Conservation (phyloP, 2,113 vertebrate species). For the Salminus brasiliensis region DNA sequence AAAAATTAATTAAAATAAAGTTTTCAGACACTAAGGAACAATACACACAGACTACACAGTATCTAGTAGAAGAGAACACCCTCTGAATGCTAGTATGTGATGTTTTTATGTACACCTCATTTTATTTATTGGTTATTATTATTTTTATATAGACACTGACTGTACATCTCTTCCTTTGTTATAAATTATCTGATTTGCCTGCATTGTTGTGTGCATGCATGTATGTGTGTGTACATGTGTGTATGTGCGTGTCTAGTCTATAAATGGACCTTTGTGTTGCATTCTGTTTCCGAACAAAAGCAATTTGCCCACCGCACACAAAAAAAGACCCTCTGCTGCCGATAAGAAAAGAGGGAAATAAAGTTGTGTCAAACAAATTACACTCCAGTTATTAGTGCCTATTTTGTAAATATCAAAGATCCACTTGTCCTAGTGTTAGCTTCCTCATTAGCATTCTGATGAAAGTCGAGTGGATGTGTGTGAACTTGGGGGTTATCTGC, state of each 20-base stretch:
- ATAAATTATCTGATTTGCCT: constrained; percentile 26
- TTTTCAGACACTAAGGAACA: background rate
- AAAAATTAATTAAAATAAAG: background rate
- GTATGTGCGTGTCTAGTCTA: constrained; percentile 1
- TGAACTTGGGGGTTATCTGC: constrained; percentile 98
- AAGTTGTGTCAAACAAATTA: constrained; percentile 87
- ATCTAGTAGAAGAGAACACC: background rate
- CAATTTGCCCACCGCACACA: constrained; percentile 4
- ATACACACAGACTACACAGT: background rate
- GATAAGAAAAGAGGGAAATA: constrained; percentile 83
- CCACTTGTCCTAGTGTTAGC: constrained; percentile 88
- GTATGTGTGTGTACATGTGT: constrained; percentile 2
- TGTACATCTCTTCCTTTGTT: constrained; percentile 4
- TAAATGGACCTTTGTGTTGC: constrained; percentile 6
- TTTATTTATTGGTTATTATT: constrained; percentile 9
- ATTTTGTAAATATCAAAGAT: constrained; percentile 99
- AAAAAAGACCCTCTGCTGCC: constrained; percentile 53
- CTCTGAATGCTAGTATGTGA: background rate
- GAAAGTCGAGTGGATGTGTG: constrained; percentile 94
- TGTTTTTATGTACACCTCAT: background rate
- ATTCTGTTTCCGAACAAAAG: background rate
- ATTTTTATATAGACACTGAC: constrained; percentile 34
- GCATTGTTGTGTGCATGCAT: constrained; percentile 10
- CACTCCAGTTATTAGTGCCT: constrained; percentile 94
- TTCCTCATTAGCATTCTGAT: constrained; percentile 99